These are phyloP conservation scores for Acanthosoma haemorrhoidale DNA, from an alignment of 2,888 invertebrate genomes.

Conservation along the genomic window DNA sequence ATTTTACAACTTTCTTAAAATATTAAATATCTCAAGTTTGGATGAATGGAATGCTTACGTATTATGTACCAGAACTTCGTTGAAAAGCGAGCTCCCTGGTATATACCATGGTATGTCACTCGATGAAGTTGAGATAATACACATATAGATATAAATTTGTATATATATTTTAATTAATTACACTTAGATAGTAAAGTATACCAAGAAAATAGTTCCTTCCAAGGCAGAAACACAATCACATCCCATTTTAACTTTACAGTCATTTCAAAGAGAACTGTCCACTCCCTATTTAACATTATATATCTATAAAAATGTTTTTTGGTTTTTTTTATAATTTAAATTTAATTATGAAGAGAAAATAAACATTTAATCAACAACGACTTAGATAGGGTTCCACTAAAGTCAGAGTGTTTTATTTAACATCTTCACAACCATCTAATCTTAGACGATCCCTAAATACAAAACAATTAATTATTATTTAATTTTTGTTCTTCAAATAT, in stretches of 20 bases:
- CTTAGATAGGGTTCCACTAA: slow-evolving; percentile 13
- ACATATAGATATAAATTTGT: too few species aligned
- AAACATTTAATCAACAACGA: slow-evolving; percentile 19
- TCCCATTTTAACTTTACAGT: too few species aligned
- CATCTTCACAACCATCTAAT: slow-evolving; percentile 15
- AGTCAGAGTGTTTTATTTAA: neutral
- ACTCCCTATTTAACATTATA: neutral
- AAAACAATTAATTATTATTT: slow-evolving; percentile 7
- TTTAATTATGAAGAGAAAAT: slow-evolving; percentile 17
- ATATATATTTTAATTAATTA: too few species aligned
- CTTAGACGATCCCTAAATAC: slow-evolving; percentile 8
- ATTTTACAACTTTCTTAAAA: neutral
- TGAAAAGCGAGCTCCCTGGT: too few species aligned
- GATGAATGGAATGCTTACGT: neutral
- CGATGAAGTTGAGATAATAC: too few species aligned
- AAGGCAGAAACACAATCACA: too few species aligned
- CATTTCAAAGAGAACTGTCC: neutral
- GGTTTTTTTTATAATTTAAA: neutral
- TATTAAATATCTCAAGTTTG: neutral
- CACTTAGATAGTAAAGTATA: slow-evolving; percentile 2
- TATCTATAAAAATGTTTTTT: slow-evolving; percentile 6
- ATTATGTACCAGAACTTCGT: neutral
- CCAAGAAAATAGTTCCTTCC: neutral
- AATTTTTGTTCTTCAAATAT: neutral
- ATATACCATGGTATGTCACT: too few species aligned